Evolutionary conservation across 2,797 vertebrate genomes (phyloP).

Genomic region (Tragopan temminckii): DNA sequence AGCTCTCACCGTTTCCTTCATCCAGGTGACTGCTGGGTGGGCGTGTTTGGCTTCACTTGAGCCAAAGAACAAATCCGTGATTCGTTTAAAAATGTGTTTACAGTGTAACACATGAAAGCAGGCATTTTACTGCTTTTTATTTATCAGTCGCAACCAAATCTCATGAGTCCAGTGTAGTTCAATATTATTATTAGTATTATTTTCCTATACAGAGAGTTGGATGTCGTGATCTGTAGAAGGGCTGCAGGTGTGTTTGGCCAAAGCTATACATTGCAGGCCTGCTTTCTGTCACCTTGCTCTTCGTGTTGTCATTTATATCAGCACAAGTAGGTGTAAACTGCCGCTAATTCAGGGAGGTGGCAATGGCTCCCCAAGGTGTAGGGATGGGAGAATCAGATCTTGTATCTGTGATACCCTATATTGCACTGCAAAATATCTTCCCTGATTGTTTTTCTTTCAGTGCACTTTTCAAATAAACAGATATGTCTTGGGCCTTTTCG

Average conservation of each 20-base stretch:
- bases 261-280: neutral
- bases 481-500: neutral
- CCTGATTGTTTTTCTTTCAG: neutral
- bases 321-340: slow-evolving; percentile 53
- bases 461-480: neutral
- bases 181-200: neutral
- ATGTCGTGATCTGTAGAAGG: neutral
- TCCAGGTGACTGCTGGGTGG: slow-evolving; percentile 64
- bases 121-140: neutral
- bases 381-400: neutral
- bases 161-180: neutral
- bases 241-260: slow-evolving; percentile 2
- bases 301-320: neutral
- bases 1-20: slow-evolving; percentile 72
- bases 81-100: neutral
- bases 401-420: accelerated
- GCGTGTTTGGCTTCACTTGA: neutral
- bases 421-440: neutral
- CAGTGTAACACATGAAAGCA: neutral
- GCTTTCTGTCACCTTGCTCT: neutral
- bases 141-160: accelerated
- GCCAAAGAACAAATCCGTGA: slow-evolving; percentile 40
- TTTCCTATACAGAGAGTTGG: neutral
- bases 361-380: neutral
- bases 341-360: slow-evolving; percentile 37